These are phyloP conservation scores for Melanophora roralis DNA, from an alignment of 2,888 invertebrate genomes.

Conservation along the genomic window DNA sequence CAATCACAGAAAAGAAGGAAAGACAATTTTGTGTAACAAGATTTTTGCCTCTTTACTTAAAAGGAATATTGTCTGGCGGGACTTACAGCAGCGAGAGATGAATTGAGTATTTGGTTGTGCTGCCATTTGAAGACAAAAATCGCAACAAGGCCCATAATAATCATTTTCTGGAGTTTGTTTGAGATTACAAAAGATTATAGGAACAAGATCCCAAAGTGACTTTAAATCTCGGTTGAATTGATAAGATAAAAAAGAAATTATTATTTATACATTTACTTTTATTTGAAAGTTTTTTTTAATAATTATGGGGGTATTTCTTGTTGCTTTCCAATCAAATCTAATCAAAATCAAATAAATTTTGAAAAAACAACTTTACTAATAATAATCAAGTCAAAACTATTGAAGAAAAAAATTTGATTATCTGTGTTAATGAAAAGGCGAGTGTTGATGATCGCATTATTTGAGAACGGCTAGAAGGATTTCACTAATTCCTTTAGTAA, in stretches of 20 bases:
- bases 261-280: background rate
- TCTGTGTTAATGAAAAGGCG: no score
- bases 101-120: conserved; percentile 16
- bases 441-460: no score
- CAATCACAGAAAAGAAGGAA: background rate
- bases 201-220: conserved; percentile 1
- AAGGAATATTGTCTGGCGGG: conserved; percentile 2
- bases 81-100: background rate
- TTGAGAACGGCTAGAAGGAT: no score
- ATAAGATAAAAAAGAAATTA: background rate
- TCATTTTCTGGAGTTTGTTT: conserved; percentile 1
- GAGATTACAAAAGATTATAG: conserved; percentile 23
- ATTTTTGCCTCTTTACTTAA: background rate
- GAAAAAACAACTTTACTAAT: no score
- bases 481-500: no score
- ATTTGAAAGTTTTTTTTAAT: no score
- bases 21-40: conserved; percentile 24
- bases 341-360: no score
- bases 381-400: no score
- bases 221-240: conserved; percentile 1
- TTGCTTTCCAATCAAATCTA: no score
- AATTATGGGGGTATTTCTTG: no score
- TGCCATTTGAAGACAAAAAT: background rate
- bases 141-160: background rate
- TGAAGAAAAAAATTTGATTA: no score